Base-by-base conservation (phyloP, 2,888 invertebrate species). In the Sceliomorpha sp. region DNA sequence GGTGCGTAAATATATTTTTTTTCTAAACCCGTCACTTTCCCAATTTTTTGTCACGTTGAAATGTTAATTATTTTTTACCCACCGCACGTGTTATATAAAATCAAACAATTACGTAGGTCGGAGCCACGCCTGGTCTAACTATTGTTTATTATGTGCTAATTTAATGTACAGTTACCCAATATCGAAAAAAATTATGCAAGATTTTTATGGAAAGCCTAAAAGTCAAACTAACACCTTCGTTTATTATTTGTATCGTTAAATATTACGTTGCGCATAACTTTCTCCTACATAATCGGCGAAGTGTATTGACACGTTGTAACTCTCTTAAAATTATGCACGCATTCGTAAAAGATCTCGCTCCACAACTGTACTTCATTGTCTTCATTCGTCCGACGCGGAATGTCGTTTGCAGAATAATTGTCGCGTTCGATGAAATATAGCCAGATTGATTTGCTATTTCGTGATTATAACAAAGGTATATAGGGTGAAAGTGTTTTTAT, bases 121-220 rank as follows among this genome's bases (percentile, higher is more conserved):
- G 15, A 50, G 63, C 40, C 72, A 72, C 80, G 59, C 75, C 76
- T 76, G 51, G 53, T 36, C 44, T 74, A 63, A 50, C 71, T 62
- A 77, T 76, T 75, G 73, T 78, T 77, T 75, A 74, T 80, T 75
- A 74, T 75, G 62, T 71, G 72, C 72, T 79, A 77, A 81, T 79
- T 31, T 34, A 47, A 44, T 44, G 34, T 13, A 26, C 13, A n/a
- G 26, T 34, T 40, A 34, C 29, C 59, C 66, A 17, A 27, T n/a
- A 14, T 9, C 12, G 9, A 14, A 20, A n/a, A 1, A 32, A 31
- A 48, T 34, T 14, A 31, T 44, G 10, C 12, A 15, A 15, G 20
- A 17, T 36, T 27, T 12, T 31, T 13, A 17, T 10, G 29, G 17
- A 29, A 31, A 40, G 36, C 7, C 2, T 7, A 45, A 34, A 15